These are phyloP conservation scores for Chloebia gouldiae DNA, from an alignment of 2,113 vertebrate species.

Conservation along the genomic window DNA sequence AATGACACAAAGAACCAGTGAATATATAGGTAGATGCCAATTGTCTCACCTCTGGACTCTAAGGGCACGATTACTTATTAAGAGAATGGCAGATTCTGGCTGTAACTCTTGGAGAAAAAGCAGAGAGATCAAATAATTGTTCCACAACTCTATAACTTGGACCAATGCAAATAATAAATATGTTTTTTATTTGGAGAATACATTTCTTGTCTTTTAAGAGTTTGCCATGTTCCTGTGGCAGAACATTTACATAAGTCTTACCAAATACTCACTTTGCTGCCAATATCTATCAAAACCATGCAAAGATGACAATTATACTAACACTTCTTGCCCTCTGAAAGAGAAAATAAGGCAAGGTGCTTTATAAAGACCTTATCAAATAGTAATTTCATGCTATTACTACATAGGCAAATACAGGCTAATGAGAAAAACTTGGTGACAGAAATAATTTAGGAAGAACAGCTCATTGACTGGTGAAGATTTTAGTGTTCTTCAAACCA, in stretches of 20 bases:
- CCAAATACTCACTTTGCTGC: not conserved
- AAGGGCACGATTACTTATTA: not conserved
- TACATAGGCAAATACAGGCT: not conserved
- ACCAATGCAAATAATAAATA: not conserved
- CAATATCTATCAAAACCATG: not conserved
- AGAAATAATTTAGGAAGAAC: not conserved
- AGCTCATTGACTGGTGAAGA: not conserved
- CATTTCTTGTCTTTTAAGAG: not conserved
- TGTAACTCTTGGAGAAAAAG: not conserved
- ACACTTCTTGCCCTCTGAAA: not conserved
- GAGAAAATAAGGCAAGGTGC: not conserved
- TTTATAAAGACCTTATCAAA: not conserved
- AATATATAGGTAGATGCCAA: not conserved
- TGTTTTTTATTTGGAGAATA: not conserved
- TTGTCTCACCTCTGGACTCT: not conserved
- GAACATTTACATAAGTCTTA: not conserved
- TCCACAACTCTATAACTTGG: not conserved
- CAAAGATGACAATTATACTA: not conserved
- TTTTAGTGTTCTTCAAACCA: not conserved
- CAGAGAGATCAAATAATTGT: not conserved
- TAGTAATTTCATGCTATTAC: not conserved
- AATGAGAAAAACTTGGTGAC: not conserved
- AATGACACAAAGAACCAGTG: not conserved
- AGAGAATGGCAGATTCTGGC: not conserved
- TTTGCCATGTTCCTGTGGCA: not conserved